phyloP scores from a whole-genome alignment of 2,888 invertebrate species.

The Stenichneumon culpator region DNA sequence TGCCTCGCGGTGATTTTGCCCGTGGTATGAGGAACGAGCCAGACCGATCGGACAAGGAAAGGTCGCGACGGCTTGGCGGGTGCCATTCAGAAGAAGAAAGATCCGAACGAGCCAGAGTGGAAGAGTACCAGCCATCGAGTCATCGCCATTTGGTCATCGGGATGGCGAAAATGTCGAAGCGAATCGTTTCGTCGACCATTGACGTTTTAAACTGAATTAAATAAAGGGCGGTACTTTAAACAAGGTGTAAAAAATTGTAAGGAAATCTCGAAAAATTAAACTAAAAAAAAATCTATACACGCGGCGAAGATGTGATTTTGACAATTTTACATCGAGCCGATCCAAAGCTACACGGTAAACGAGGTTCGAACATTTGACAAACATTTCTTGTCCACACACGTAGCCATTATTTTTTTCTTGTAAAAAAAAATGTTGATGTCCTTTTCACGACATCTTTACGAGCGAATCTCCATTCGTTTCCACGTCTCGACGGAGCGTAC shows the following conservation, averaged over 20 bases:
- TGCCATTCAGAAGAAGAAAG: slow-evolving; percentile 51
- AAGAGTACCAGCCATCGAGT: slow-evolving; percentile 29
- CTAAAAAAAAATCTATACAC: no score
- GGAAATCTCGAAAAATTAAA: neutral
- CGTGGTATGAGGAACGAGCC: slow-evolving; percentile 46
- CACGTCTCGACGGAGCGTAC: neutral
- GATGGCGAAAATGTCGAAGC: slow-evolving; percentile 51
- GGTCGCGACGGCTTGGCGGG: slow-evolving; percentile 38
- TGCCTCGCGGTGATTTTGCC: slow-evolving; percentile 21
- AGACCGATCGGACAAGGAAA: slow-evolving; percentile 43
- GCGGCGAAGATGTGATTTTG: neutral
- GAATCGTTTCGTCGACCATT: slow-evolving; percentile 10
- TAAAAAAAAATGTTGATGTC: neutral
- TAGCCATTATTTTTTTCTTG: no score
- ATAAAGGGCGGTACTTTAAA: neutral
- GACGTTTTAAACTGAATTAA: neutral
- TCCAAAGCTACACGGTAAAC: no score
- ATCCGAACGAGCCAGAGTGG: slow-evolving; percentile 27
- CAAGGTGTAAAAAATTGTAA: neutral
- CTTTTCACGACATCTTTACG: neutral
- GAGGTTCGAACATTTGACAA: no score
- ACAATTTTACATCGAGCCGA: neutral
- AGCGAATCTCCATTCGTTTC: neutral
- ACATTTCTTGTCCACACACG: no score
- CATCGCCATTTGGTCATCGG: slow-evolving; percentile 41